A percentile compares a stretch with the other conserved stretches of the same genome.
Conservation (phyloP, 2,888 invertebrate species). For the Pyrrhosoma nymphula region DNA sequence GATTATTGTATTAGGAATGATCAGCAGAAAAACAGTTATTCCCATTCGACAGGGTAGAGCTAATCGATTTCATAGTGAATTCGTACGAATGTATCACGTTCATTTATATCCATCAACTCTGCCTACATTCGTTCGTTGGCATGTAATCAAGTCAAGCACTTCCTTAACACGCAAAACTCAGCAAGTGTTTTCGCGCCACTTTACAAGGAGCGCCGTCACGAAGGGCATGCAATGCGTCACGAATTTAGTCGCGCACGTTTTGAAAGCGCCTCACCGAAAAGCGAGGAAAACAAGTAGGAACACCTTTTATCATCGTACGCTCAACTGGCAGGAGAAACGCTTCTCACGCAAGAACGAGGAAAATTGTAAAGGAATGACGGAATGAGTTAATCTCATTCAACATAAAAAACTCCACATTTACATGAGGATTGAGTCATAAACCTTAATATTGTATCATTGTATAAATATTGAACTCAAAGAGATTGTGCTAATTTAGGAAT, state of each 20-base stretch:
- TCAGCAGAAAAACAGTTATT: too few relatives aligned
- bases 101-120: not conserved
- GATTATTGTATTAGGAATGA: too few relatives aligned
- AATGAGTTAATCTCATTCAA: too few relatives aligned
- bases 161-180: not conserved
- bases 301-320: not conserved
- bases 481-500: too few relatives aligned
- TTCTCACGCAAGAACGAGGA: not conserved
- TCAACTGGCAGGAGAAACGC: not conserved
- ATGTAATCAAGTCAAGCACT: not conserved
- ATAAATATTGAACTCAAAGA: too few relatives aligned
- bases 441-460: too few relatives aligned
- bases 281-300: not conserved
- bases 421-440: too few relatives aligned
- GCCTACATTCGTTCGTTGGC: not conserved
- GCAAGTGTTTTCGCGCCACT: not conserved
- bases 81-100: too few relatives aligned
- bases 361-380: too few relatives aligned
- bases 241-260: not conserved
- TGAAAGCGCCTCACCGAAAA: not conserved
- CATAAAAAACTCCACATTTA: too few relatives aligned
- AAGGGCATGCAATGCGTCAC: not conserved
- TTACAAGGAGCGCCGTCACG: not conserved
- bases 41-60: too few relatives aligned
- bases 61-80: too few relatives aligned